Base-by-base conservation (phyloP, 1,140 invertebrate genomes). In the Camponotus floridanus region DNA sequence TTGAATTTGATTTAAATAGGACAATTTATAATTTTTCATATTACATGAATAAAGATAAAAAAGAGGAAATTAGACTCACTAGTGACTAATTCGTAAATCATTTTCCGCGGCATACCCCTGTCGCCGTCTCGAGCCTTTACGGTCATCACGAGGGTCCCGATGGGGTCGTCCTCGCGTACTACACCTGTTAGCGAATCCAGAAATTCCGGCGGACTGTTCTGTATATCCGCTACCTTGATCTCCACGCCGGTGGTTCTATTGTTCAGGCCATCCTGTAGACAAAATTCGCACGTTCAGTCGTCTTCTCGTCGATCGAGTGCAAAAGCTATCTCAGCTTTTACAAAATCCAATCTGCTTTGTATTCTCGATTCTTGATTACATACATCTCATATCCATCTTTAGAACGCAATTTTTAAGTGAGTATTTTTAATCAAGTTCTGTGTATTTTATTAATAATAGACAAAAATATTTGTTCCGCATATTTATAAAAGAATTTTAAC, bases 81-180 rank as follows among this genome's bases (percentile, higher is more conserved):
- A 78, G 97, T 97, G 21, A 98, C 94, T 42, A 98, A 94, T 90
- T 98, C 97, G 91, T 98, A 97, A 62, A 96, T 95, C 70, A 98
- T 97, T 91, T 96, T 96, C 45, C 98, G 95, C 0, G 98, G 98
- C 90, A 97, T 96, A 0, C 97, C 97, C 62, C 97, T 95, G 91
- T 99, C 98, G 0, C 98, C 98, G 93, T 98, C 98, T 62, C 97
- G 95, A 0, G 98, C 98, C 91, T 97, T 96, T 3, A 98, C 95
- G 1, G 96, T 97, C 94, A 98, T 96, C 1, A 98, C 97, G 13
- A 97, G 94, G 3, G 97, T 97, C n/a, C 98, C 98, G 67, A 98
- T 98, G 0, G 97, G 96, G 86, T 97, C 97, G 92, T 98, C 97
- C 94, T 99, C 98, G 33, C 96, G 95, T n/a, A 98, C 96, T 42